A percentile compares a stretch with the other conserved stretches of the same genome.
Conservation (phyloP, 2,888 invertebrate genomes). For the Homarus gammarus region DNA sequence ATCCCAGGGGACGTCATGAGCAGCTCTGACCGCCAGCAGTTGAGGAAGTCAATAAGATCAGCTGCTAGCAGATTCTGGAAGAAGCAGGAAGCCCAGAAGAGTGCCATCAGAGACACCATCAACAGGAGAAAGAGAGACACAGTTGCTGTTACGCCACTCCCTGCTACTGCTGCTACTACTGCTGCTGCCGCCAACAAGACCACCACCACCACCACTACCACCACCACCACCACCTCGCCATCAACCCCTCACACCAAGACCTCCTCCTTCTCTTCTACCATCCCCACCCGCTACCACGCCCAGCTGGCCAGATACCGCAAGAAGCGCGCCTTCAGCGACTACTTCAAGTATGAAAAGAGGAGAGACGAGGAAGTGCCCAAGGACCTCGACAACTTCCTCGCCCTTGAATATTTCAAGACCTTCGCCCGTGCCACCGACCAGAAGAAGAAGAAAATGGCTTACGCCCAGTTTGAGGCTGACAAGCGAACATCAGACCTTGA, state of each 20-base stretch:
- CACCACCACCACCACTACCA: background rate
- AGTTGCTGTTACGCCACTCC: background rate
- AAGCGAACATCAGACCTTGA: slow-evolving; percentile 30
- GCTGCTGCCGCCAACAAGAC: background rate
- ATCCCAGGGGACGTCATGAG: background rate
- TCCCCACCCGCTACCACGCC: slow-evolving; percentile 1
- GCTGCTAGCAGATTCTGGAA: slow-evolving; percentile 39
- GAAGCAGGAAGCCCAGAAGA: background rate
- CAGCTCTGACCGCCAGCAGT: background rate
- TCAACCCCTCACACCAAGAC: background rate
- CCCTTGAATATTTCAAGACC: slow-evolving; percentile 70
- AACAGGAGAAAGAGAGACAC: slow-evolving; percentile 46
- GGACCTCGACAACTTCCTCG: slow-evolving; percentile 54
- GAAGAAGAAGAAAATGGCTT: slow-evolving; percentile 66
- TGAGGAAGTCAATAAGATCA: slow-evolving; percentile 29
- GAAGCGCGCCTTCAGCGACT: slow-evolving; percentile 64
- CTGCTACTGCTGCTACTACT: background rate
- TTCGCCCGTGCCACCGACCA: slow-evolving; percentile 65
- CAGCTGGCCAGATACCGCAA: slow-evolving; percentile 20
- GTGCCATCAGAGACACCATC: slow-evolving; percentile 20
- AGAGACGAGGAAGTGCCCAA: background rate
- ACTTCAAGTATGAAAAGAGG: slow-evolving; percentile 54
- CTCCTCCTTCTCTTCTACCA: background rate
- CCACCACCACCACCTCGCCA: slow-evolving; percentile 17
- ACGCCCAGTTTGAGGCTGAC: slow-evolving; percentile 52